Percentiles rank a stretch among this genome's conserved stretches.
phyloP scores from a whole-genome alignment of 2,888 invertebrate genomes.

The Ecliptopera silaceata region DNA sequence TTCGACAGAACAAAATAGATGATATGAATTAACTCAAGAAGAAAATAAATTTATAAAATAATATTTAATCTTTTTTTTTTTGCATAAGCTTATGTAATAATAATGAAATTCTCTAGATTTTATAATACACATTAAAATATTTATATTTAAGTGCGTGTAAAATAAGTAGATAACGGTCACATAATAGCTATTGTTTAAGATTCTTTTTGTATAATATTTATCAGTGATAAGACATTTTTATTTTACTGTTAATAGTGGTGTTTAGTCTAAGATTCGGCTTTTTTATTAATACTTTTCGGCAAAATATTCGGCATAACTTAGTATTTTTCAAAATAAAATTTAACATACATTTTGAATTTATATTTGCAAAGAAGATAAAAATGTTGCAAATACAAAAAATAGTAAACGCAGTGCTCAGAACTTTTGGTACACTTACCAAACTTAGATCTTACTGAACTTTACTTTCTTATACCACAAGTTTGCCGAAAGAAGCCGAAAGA shows the following conservation, averaged over 20 bases:
- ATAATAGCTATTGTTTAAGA: slow-evolving; percentile 68
- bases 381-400: no score
- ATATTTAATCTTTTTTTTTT: no score
- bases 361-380: no score
- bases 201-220: slow-evolving; percentile 74
- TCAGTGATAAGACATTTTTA: slow-evolving; percentile 47
- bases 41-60: neutral
- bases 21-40: neutral
- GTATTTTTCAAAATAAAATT: neutral
- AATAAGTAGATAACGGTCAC: slow-evolving; percentile 25
- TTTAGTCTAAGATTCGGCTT: neutral
- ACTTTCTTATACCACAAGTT: neutral
- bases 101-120: neutral
- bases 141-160: slow-evolving; percentile 30
- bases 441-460: no score
- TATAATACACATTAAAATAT: slow-evolving; percentile 4
- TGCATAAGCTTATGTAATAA: neutral
- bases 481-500: neutral
- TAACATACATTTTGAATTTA: no score
- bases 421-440: no score
- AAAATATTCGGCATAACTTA: neutral
- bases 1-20: neutral
- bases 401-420: no score
- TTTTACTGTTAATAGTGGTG: slow-evolving; percentile 7
- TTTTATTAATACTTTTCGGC: neutral